These are phyloP conservation scores for Whitmania pigra DNA, from an alignment of 1,140 invertebrate species.

Conservation along the genomic window DNA sequence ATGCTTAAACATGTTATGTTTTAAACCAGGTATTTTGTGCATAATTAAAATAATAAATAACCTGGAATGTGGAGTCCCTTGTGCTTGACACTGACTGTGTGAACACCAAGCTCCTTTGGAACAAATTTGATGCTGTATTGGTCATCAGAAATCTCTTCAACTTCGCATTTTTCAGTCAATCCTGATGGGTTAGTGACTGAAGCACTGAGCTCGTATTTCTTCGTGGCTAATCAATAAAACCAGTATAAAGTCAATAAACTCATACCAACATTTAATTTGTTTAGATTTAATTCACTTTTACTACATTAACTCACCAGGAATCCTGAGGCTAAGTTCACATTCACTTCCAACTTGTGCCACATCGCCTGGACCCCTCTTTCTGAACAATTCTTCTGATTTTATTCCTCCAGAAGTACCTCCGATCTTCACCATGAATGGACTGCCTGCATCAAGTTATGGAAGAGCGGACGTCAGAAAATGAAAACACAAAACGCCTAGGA, in stretches of 20 bases:
- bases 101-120: constrained; percentile 90
- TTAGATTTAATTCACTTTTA: neutral
- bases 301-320: constrained; percentile 55
- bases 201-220: constrained; percentile 76
- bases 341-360: constrained; percentile 87
- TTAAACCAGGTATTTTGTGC: too few relatives aligned
- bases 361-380: constrained; percentile 74
- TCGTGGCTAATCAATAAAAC: constrained; percentile 55
- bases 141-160: constrained; percentile 70
- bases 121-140: constrained; percentile 90
- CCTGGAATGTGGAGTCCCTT: constrained; percentile 93
- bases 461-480: neutral
- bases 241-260: neutral
- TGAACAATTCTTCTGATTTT: constrained; percentile 38
- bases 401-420: constrained; percentile 38
- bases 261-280: neutral
- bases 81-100: constrained; percentile 89
- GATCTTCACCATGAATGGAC: constrained; percentile 73
- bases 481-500: neutral
- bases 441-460: constrained; percentile 48
- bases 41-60: constrained; percentile 28
- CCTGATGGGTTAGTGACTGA: constrained; percentile 83
- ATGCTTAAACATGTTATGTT: neutral
- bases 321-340: constrained; percentile 88
- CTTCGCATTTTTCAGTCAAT: constrained; percentile 47